Base-by-base conservation (phyloP, 2,888 invertebrate species). In the Andrena hattorfiana region DNA sequence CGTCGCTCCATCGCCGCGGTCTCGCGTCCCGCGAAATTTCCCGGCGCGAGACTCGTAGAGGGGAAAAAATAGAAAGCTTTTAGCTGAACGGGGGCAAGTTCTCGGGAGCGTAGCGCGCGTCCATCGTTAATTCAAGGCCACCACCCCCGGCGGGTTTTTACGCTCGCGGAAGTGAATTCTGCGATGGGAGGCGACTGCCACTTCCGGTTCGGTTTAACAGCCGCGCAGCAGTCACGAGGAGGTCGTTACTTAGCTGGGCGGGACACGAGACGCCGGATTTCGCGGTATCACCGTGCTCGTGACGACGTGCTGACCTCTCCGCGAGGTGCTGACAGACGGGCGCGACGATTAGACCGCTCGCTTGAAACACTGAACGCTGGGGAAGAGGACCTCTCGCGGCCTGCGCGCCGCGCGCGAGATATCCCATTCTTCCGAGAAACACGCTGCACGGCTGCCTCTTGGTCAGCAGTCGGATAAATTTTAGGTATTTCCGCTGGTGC, bases 341-440 rank as follows among this genome's bases (percentile, higher is more conserved):
- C 86, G 88, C 89, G 89, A 87, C 87, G 89, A 90, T 90, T 90
- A 89, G 88, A 81, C 83, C 73, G 81, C 83, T 51, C 6, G 51
- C 51, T 23, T 13, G 42, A 26, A 30, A 35, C 35, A 66, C 71
- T 71, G 59, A 79, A 42, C 42, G 42, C 42, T 16, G 42, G 42
- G 68, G 60, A 80, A 64, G 64, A 48, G 51, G 54, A n/a, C 23
- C 42, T 20, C 26, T 49, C 32, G 49, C 51, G 35, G 23, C 63
- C 70, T 35, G 16, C 10, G 51, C 48, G 75, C 16, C 67, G 72
- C 30, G 64, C 62, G 1, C 66, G 74, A 74, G 70, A 67, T 62
- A 30, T 16, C 42, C 42, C 16, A 16, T 28, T 35, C 54, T 80
- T 70, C 81, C 54, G 32, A 62, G 81, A 82, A 80, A 35, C 70